Percentiles rank a stretch among this genome's conserved stretches.
Evolutionary conservation across 2,113 vertebrate genomes (phyloP).

Genomic region (Heliornis fulica): DNA sequence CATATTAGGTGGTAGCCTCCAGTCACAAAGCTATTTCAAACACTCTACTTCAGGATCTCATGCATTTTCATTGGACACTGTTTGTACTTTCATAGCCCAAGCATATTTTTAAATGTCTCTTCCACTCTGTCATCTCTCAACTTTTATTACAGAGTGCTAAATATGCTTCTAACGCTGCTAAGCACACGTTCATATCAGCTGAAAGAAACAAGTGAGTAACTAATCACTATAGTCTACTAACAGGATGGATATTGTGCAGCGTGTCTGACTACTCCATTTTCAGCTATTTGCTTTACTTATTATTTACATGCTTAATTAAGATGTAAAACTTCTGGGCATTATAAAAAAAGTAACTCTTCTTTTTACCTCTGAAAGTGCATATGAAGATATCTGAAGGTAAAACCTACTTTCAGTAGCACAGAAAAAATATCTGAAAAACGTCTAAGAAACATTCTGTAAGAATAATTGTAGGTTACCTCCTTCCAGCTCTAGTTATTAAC

Average conservation of each 20-base stretch:
- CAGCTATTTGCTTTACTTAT: slow-evolving; percentile 25
- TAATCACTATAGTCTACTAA: background rate
- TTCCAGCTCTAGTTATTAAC: slow-evolving; percentile 18
- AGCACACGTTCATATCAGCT: background rate
- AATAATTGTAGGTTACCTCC: background rate
- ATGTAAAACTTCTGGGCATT: slow-evolving; percentile 15
- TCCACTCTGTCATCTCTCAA: slow-evolving; percentile 22
- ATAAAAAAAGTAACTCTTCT: slow-evolving; percentile 5
- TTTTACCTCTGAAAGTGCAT: slow-evolving; percentile 48
- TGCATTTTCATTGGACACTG: background rate
- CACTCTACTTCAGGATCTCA: background rate
- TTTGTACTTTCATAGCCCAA: background rate
- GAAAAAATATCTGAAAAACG: slow-evolving; percentile 37
- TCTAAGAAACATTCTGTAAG: background rate
- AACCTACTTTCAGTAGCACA: background rate
- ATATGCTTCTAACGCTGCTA: background rate
- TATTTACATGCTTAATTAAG: slow-evolving; percentile 59
- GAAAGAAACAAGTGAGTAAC: slow-evolving; percentile 3
- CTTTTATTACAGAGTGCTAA: slow-evolving; percentile 16
- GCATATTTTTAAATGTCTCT: slow-evolving; percentile 23
- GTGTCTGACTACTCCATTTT: background rate
- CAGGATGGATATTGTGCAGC: background rate
- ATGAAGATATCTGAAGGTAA: slow-evolving; percentile 32
- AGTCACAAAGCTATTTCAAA: slow-evolving; percentile 17
- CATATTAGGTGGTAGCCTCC: background rate